A percentile compares a stretch with the other conserved stretches of the same genome.
Evolutionary conservation across 2,888 invertebrate genomes (phyloP).

Genomic region (Pyralis farinalis): DNA sequence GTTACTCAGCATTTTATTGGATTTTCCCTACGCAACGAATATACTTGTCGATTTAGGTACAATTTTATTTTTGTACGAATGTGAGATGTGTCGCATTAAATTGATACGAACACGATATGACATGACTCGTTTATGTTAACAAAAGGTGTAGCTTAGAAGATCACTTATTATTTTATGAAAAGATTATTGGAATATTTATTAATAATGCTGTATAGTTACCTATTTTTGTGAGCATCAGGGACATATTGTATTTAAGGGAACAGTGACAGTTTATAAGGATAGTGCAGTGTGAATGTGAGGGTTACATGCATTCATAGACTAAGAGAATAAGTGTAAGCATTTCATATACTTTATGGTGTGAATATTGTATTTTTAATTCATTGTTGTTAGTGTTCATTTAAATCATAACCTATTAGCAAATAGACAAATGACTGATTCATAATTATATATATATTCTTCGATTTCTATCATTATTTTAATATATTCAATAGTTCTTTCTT

Average conservation of each 20-base stretch:
- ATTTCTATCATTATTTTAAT: no score
- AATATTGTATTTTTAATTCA: no score
- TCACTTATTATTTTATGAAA: neutral
- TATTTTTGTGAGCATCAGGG: neutral
- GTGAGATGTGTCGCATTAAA: neutral
- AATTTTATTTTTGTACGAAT: constrained; percentile 2
- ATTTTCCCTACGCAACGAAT: constrained; percentile 15
- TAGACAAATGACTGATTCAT: no score
- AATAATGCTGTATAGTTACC: neutral
- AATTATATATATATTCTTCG: no score
- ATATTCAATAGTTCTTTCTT: no score
- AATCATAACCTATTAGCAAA: no score
- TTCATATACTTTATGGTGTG: no score
- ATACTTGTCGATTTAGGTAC: constrained; percentile 5
- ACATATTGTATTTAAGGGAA: constrained; percentile 3
- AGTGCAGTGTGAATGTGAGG: constrained; percentile 40
- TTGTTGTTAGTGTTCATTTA: no score
- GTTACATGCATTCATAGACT: constrained; percentile 31
- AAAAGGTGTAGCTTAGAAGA: neutral
- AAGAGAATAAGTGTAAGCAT: constrained; percentile 13
- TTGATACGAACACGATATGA: neutral
- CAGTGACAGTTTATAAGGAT: constrained; percentile 17
- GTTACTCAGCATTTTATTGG: constrained; percentile 55
- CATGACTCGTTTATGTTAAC: neutral
- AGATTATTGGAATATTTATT: constrained; percentile 11